Evolutionary conservation across 2,888 invertebrate genomes (phyloP), one percentile per base, ranked within the genome.

Genomic region (Scotopteryx bipunctaria): DNA sequence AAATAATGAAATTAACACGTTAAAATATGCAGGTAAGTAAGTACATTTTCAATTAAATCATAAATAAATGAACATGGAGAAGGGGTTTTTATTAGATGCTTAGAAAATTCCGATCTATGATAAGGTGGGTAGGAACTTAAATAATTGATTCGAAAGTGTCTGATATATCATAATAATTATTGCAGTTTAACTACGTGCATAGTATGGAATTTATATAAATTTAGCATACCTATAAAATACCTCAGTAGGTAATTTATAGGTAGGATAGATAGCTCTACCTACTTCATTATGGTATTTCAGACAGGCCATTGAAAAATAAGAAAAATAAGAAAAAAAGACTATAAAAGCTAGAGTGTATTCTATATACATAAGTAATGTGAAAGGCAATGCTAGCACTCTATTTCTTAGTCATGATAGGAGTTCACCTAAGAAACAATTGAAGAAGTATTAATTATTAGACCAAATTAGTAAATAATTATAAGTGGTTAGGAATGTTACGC

Each of bases 341-440:
- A n/a, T 33, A 6, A 37, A 32, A 25, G 32, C 37, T 35, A 16
- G 13, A 11, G 43, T 37, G n/a, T n/a, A 47, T 53, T 43, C 42
- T n/a, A n/a, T n/a, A n/a, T n/a, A n/a, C n/a, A n/a, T n/a, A 55
- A 47, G 32, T 45, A 36, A 58, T 41, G 46, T 47, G 51, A 57
- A 48, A 21, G 11, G 15, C 13, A 37, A 13, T 21, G 13, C 23
- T 19, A 33, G 14, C 42, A n/a, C n/a, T n/a, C n/a, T n/a, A n/a
- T n/a, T n/a, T n/a, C n/a, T n/a, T n/a, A 27, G 9, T 27, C n/a
- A 27, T 9, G 9, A 27, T 11, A 27, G 11, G 9, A 11, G 9
- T 9, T 1, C 11, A 27, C 9, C 9, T 25, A 9, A 9, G 27
- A 11, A 11, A 11, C 4, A 11, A 27, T 11, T 27, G 11, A 27